Evolutionary conservation across 2,797 vertebrate species (phyloP).

Genomic region (Dendrocincla tyrannina): DNA sequence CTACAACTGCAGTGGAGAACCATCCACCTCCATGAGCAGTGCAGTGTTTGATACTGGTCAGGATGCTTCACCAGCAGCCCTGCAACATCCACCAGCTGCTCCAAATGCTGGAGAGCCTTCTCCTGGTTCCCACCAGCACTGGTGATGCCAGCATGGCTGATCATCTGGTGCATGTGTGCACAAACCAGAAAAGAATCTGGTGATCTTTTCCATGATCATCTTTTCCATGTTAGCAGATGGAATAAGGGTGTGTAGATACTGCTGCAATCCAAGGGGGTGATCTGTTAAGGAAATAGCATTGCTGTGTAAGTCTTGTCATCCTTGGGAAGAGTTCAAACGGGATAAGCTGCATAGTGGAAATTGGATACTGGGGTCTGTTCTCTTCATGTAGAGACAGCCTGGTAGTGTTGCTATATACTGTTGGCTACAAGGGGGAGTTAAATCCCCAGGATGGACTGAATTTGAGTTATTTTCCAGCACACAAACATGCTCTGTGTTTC

Average conservation of each 20-base stretch:
- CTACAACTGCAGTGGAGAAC: not conserved
- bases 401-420: not conserved
- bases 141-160: fast-evolving
- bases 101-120: not conserved
- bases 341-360: not conserved
- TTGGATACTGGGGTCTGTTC: not conserved
- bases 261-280: not conserved
- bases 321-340: not conserved
- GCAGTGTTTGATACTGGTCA: not conserved
- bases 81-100: not conserved
- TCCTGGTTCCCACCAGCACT: not conserved
- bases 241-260: not conserved
- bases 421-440: not conserved
- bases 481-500: not conserved
- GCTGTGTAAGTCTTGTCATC: not conserved
- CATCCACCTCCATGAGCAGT: not conserved
- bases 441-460: not conserved
- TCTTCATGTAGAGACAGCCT: not conserved
- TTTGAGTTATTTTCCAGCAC: not conserved
- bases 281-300: not conserved
- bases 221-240: not conserved
- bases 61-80: not conserved
- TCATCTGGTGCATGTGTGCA: not conserved
- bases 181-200: not conserved
- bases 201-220: not conserved